phyloP scores from a whole-genome alignment of 2,888 invertebrate genomes.

The Callimorpha dominula region DNA sequence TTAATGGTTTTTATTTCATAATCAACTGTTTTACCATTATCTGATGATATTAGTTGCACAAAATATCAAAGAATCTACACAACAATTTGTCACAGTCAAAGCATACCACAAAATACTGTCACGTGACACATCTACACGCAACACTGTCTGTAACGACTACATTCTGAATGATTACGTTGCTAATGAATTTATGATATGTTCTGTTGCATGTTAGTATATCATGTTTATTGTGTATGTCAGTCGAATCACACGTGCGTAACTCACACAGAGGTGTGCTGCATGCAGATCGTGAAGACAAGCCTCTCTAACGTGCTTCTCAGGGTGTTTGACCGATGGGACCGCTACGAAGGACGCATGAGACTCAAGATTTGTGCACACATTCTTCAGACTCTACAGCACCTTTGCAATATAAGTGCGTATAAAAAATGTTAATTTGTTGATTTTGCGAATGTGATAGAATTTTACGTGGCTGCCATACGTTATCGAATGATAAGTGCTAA shows the following conservation, averaged over 20 bases:
- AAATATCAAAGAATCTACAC: conserved; percentile 22
- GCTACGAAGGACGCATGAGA: conserved; percentile 88
- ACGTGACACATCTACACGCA: conserved; percentile 35
- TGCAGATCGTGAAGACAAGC: conserved; percentile 88
- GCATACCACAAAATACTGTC: conserved; percentile 32
- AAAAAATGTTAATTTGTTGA: neutral
- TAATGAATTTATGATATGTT: conserved; percentile 51
- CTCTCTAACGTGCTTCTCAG: conserved; percentile 86
- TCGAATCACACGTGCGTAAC: conserved; percentile 77
- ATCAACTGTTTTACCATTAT: conserved; percentile 5
- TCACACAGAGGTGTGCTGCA: conserved; percentile 88
- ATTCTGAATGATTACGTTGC: conserved; percentile 33
- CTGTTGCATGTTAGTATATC: conserved; percentile 57
- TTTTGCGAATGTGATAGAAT: neutral
- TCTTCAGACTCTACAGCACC: conserved; percentile 87
- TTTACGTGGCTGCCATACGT: neutral
- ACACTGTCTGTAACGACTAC: conserved; percentile 26
- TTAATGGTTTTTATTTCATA: conserved; percentile 23
- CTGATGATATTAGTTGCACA: conserved; percentile 27
- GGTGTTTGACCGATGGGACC: conserved; percentile 89
- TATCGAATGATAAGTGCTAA: no score
- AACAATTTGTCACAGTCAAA: conserved; percentile 47
- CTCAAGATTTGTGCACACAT: conserved; percentile 88
- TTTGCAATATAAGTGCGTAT: conserved; percentile 88
- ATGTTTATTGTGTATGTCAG: conserved; percentile 61